Evolutionary conservation across 2,888 invertebrate species (phyloP).

Genomic region (Dicyrtoma fusca): DNA sequence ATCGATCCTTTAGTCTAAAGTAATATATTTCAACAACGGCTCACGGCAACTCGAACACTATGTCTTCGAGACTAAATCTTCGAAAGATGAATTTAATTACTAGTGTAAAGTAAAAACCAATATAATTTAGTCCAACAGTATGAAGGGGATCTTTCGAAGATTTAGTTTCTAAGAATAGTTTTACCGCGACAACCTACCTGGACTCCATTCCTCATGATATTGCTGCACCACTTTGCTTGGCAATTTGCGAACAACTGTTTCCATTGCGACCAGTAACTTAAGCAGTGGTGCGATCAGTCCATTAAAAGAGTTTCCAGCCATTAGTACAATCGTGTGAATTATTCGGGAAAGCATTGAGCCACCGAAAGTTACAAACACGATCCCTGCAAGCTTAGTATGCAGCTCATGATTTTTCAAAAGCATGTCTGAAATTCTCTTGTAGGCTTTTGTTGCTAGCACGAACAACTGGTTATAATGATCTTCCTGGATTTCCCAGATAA

Average conservation of each 20-base stretch:
- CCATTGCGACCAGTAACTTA: slow-evolving; percentile 59
- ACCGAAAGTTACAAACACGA: slow-evolving; percentile 64
- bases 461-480: slow-evolving; percentile 38
- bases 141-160: background rate
- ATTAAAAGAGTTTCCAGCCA: slow-evolving; percentile 58
- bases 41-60: too few species aligned
- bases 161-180: too few species aligned
- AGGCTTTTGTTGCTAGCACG: slow-evolving; percentile 36
- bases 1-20: too few species aligned
- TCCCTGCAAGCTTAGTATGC: slow-evolving; percentile 58
- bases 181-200: slow-evolving; percentile 37
- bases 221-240: slow-evolving; percentile 45
- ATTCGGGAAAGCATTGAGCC: slow-evolving; percentile 67
- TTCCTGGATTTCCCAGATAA: slow-evolving; percentile 37
- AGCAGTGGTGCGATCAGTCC: slow-evolving; percentile 59
- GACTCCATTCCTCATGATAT: slow-evolving; percentile 52
- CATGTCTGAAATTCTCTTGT: slow-evolving; percentile 41
- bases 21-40: too few species aligned
- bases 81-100: too few species aligned
- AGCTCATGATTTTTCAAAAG: slow-evolving; percentile 35
- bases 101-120: background rate
- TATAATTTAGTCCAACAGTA: background rate
- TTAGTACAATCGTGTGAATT: slow-evolving; percentile 64
- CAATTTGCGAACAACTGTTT: slow-evolving; percentile 49
- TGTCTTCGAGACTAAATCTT: too few species aligned